A percentile compares a stretch with the other conserved stretches of the same genome.
phyloP scores from a whole-genome alignment of 2,797 vertebrate species.

The Columba guinea region DNA sequence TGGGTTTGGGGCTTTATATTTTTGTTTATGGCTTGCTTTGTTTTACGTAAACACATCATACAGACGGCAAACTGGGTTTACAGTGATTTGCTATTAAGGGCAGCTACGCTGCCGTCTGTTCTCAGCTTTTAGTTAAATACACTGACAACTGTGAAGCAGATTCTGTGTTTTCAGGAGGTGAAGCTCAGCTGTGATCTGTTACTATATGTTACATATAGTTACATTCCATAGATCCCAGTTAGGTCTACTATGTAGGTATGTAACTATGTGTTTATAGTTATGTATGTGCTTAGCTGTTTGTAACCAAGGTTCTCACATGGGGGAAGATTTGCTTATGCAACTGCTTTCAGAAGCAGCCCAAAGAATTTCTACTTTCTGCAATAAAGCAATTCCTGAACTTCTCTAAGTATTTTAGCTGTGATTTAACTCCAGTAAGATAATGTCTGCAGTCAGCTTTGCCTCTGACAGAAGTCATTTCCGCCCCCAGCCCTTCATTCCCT shows the following conservation, averaged over 20 bases:
- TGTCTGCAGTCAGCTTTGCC: neutral
- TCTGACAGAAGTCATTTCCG: neutral
- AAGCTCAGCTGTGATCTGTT: neutral
- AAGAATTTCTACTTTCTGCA: neutral
- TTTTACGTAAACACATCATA: slow-evolving; percentile 8
- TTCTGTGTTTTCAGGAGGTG: neutral
- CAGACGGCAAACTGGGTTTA: neutral
- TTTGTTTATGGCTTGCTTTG: slow-evolving; percentile 16
- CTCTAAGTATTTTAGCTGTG: neutral
- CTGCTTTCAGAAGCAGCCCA: neutral
- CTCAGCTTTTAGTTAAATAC: neutral
- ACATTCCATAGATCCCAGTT: neutral
- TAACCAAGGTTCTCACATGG: neutral
- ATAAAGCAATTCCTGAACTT: neutral
- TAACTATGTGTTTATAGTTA: too few relatives aligned
- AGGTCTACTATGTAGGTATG: neutral
- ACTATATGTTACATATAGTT: too few relatives aligned
- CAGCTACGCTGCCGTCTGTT: neutral
- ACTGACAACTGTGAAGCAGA: neutral
- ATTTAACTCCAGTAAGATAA: neutral
- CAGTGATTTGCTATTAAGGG: neutral
- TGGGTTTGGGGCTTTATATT: neutral
- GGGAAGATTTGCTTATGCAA: neutral
- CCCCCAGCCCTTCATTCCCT: neutral
- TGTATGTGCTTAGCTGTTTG: neutral